Evolutionary conservation across 1,140 invertebrate species (phyloP).

Genomic region (Dendrolimus punctatus): DNA sequence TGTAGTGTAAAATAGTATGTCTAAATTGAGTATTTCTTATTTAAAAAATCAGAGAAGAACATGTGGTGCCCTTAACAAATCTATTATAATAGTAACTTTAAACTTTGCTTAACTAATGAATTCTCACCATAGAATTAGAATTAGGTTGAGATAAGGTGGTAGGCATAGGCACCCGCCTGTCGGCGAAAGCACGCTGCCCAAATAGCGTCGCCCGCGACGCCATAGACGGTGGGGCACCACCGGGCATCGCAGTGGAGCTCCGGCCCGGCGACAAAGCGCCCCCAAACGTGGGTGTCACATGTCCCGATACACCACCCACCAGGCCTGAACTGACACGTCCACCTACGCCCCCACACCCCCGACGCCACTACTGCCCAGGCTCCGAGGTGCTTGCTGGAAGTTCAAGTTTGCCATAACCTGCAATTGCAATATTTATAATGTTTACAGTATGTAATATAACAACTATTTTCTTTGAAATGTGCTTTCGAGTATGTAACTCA

Average conservation of each 20-base stretch:
- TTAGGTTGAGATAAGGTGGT: slow-evolving; percentile 74
- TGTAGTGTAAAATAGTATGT: too few species aligned
- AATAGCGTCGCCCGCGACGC: slow-evolving; percentile 76
- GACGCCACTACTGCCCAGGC: slow-evolving; percentile 79
- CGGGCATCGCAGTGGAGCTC: slow-evolving; percentile 67
- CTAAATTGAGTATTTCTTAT: too few species aligned
- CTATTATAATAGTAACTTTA: neutral
- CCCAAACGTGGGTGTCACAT: slow-evolving; percentile 63
- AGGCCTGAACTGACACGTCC: slow-evolving; percentile 71
- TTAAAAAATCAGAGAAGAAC: too few species aligned
- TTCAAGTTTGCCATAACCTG: slow-evolving; percentile 87
- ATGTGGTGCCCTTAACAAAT: too few species aligned
- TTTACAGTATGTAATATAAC: too few species aligned
- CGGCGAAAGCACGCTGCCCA: slow-evolving; percentile 82
- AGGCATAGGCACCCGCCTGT: slow-evolving; percentile 81
- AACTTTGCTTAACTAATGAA: neutral
- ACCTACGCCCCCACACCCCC: slow-evolving; percentile 72
- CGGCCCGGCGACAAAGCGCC: slow-evolving; percentile 62
- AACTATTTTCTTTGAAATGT: too few species aligned
- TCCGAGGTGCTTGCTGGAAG: slow-evolving; percentile 85
- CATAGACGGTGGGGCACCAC: slow-evolving; percentile 64
- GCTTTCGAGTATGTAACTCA: too few species aligned
- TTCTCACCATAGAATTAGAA: slow-evolving; percentile 69
- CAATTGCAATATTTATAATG: slow-evolving; percentile 15
- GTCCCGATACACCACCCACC: slow-evolving; percentile 75